Evolutionary conservation across 2,113 vertebrate species (phyloP).

Genomic region (Amblyornis subalaris): DNA sequence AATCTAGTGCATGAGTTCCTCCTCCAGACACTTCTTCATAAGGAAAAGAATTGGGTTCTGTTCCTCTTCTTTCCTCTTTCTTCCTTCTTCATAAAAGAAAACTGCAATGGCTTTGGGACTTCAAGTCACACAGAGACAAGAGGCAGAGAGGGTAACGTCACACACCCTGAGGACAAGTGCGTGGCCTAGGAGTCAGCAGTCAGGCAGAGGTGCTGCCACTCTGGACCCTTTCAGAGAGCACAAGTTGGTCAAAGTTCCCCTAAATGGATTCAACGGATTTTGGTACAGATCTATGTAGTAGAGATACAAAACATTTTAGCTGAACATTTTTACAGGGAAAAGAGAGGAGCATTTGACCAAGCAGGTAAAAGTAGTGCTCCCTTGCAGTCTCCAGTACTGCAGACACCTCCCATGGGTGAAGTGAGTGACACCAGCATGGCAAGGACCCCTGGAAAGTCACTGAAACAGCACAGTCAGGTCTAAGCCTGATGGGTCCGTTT

Average conservation of each 20-base stretch:
- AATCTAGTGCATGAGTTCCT: background rate
- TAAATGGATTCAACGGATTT: background rate
- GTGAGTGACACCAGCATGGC: rapidly evolving
- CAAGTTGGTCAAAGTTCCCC: background rate
- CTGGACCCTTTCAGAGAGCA: background rate
- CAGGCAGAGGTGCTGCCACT: background rate
- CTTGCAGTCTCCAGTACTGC: background rate
- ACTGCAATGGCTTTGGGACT: background rate
- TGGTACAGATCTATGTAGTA: background rate
- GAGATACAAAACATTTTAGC: background rate
- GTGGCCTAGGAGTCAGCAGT: background rate
- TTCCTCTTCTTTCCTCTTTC: background rate
- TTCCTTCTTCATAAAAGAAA: background rate
- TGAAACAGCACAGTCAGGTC: background rate
- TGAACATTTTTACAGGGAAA: background rate
- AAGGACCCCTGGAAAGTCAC: background rate
- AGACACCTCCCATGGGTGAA: background rate
- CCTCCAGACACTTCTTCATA: background rate
- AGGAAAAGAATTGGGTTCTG: background rate
- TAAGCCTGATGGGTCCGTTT: rapidly evolving
- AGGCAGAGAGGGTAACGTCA: background rate
- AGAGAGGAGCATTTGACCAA: background rate
- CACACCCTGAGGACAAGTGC: background rate
- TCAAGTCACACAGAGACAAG: background rate
- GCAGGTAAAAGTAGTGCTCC: background rate